Conservation (phyloP, 2,113 vertebrate species). For the Holacanthus passer region DNA sequence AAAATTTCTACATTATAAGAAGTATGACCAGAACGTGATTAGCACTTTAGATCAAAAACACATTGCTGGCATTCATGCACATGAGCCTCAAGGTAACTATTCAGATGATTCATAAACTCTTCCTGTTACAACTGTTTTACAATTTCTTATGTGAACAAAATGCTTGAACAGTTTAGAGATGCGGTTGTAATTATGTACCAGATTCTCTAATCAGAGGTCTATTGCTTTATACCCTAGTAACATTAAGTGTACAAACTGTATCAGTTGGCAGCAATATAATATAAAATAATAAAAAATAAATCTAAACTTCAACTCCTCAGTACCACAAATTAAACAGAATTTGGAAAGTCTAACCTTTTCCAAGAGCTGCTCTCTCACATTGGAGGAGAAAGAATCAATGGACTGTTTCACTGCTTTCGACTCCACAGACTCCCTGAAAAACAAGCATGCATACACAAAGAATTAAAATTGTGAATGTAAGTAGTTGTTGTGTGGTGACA, state of each 20-base stretch:
- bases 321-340: not conserved
- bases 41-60: not conserved
- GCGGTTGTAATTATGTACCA: not conserved
- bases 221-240: no score
- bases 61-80: not conserved
- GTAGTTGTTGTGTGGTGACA: not conserved
- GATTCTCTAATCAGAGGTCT: not conserved
- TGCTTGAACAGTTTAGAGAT: not conserved
- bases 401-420: constrained; percentile 79
- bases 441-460: constrained; percentile 31
- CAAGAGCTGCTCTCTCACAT: constrained; percentile 86
- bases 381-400: constrained; percentile 81
- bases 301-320: not conserved
- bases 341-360: constrained; percentile 82
- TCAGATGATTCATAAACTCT: no score
- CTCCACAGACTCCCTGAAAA: constrained; percentile 83
- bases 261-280: no score
- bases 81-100: no score
- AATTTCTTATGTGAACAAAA: not conserved
- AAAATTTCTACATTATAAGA: no score
- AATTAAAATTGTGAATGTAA: not conserved
- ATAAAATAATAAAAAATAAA: no score
- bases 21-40: not conserved
- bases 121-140: not conserved
- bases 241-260: no score